Base-by-base conservation (phyloP, 2,113 vertebrate genomes). In the Eidolon helvum region DNA sequence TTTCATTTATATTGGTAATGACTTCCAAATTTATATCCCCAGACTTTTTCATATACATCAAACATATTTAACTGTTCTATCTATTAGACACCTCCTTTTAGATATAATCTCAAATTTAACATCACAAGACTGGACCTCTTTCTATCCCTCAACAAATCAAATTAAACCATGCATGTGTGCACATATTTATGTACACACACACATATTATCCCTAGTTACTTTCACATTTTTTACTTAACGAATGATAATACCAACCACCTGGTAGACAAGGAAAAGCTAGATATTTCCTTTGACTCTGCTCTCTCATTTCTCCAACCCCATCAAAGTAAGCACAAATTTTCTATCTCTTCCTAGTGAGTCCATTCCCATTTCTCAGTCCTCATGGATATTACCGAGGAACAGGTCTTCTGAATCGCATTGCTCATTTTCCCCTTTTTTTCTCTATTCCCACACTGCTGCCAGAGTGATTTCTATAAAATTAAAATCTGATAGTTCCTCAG, bases 1-100 rank as follows among this genome's bases (percentile, higher is more conserved):
- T 93, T 40, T 26, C 63, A 74, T 80, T 80, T 94, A 57, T 80
- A 57, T 94, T 94, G 22, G 7, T 82, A 43, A 71, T 61, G 38
- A 61, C 26, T 94, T 59, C 43, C 57, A 87, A 65, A 72, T 45
- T 61, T 78, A 16, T 45, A 38, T 57, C 2, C n/a, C 9, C n/a
- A 61, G 15, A 83, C n/a, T 96, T 12, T 87, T 50, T 90, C 45
- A 65, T 48, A 55, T 6, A 45, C 21, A 65, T 74, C 6, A 59
- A 72, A 87, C 11, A 61, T 63, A 74, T 61, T 75, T 86, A 74
- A 69, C 40, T 79, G 35, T 57, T 50, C 40, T 74, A 30, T 57
- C 50, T 79, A 19, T 43, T 77, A 16, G 75, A 30, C 5, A 38
- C 45, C 35, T 71, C n/a, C 10, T 9, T 79, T 77, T 48, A 80